A percentile compares a stretch with the other conserved stretches of the same genome.
Conservation (phyloP, 2,888 invertebrate species). For the Apeira syringaria region DNA sequence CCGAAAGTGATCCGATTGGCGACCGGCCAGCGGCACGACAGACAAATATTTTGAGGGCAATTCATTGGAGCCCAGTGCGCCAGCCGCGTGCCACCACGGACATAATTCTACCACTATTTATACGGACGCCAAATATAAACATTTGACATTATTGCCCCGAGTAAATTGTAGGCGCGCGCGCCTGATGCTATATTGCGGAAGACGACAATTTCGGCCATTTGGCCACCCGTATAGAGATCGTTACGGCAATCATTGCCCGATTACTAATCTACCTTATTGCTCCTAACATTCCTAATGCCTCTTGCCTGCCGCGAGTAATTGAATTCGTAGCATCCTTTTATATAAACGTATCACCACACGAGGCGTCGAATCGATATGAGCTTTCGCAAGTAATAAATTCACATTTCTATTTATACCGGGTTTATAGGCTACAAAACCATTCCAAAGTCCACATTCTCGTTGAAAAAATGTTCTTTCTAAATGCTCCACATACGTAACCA, state of each 20-base stretch:
- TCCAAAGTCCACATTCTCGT: neutral
- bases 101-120: constrained; percentile 71
- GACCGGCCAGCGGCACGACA: constrained; percentile 66
- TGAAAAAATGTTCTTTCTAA: constrained; percentile 12
- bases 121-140: constrained; percentile 65
- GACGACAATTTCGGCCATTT: constrained; percentile 46
- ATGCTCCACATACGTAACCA: constrained; percentile 19
- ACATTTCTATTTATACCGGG: neutral
- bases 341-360: too few relatives aligned
- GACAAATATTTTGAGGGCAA: constrained; percentile 78
- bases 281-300: too few relatives aligned
- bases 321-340: too few relatives aligned
- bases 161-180: constrained; percentile 45
- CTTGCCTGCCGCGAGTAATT: too few relatives aligned
- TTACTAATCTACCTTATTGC: constrained; percentile 6
- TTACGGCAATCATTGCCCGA: constrained; percentile 25
- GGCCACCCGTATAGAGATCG: constrained; percentile 24
- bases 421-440: neutral
- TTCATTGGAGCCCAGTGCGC: constrained; percentile 62
- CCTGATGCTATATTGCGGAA: constrained; percentile 45
- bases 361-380: too few relatives aligned
- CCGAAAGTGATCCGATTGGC: constrained; percentile 79
- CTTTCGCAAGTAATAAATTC: neutral
- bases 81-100: constrained; percentile 44
- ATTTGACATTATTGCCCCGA: constrained; percentile 58